Base-by-base conservation (phyloP, 2,113 vertebrate genomes). In the Corythoichthys intestinalis region DNA sequence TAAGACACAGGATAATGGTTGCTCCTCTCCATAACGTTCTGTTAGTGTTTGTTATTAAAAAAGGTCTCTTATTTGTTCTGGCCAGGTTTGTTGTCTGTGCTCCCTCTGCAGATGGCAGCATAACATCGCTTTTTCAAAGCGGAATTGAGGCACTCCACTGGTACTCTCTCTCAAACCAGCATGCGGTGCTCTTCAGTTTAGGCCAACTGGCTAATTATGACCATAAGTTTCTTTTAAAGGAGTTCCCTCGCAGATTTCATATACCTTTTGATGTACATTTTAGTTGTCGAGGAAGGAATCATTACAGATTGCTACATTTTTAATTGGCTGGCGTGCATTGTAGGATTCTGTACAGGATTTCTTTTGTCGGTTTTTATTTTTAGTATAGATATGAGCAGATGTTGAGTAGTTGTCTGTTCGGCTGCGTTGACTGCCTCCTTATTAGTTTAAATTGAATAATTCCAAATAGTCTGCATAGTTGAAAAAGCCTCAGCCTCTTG, bases 1-100 rank as follows among this genome's bases (percentile, higher is more conserved):
- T 86, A 83, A 83, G 73, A 90, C 83, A 87, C 83, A 89, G 86
- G 94, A 94, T 98, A 97, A 97, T 95, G 96, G 96, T 96, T 97
- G 95, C 94, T 92, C 53, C 52, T 14, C 54, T 10, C 39, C 6
- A 38, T n/a, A 17, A 10, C 35, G 17, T 13, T 12, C 10, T 13
- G 15, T 53, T 66, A 14, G 6, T 12, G 13, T 58, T 58, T 5
- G 35, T 6, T 0, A 58, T 37, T 14, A 37, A 5, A 57, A 52
- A 11, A 7, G 14, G 37, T 12, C 15, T 4, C 11, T 28, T 34
- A 6, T 28, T 28, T 6, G 11, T 14, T 3, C 50, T 65, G 71
- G 39, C 15, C 28, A 63, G 37, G 8, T 28, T 73, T 62, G 66
- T 52, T 56, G 50, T 54, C 10, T n/a, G 50, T 39, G 4, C 62